phyloP scores from a whole-genome alignment of 2,797 vertebrate genomes.

The Pachyuromys duprasi region DNA sequence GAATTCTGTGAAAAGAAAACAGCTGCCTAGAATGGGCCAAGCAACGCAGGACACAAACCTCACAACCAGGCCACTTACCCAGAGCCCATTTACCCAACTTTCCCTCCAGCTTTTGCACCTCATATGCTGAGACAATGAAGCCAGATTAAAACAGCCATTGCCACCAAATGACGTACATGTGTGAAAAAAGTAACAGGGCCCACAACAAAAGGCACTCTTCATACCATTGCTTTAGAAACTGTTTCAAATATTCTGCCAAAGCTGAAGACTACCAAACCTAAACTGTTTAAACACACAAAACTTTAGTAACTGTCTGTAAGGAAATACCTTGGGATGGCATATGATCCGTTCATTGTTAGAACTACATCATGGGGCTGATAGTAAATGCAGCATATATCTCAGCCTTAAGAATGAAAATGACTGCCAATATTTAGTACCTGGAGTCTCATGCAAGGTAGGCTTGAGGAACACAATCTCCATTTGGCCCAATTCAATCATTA shows the following conservation, averaged over 20 bases:
- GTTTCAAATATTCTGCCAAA: conserved; percentile 1
- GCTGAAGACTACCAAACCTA: neutral
- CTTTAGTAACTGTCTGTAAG: neutral
- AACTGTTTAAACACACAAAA: conserved; percentile 10
- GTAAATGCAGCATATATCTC: neutral
- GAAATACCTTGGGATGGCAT: neutral
- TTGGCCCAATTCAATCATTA: neutral
- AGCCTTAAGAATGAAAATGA: conserved; percentile 12
- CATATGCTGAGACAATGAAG: neutral
- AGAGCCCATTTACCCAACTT: neutral
- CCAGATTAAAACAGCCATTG: neutral
- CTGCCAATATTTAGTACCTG: neutral
- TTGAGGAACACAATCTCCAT: conserved; percentile 1
- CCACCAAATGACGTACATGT: neutral
- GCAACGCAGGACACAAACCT: neutral
- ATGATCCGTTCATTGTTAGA: neutral
- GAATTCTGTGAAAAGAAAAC: neutral
- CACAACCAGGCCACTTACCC: neutral
- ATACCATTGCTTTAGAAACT: neutral
- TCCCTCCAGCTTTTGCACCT: conserved; percentile 24
- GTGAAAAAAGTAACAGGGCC: neutral
- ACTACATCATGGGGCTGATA: neutral
- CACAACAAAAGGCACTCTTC: neutral
- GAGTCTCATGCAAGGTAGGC: neutral
- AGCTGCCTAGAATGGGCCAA: neutral